These are phyloP conservation scores for Coracias cyanogaster DNA, from an alignment of 2,797 vertebrate species.

Conservation along the genomic window DNA sequence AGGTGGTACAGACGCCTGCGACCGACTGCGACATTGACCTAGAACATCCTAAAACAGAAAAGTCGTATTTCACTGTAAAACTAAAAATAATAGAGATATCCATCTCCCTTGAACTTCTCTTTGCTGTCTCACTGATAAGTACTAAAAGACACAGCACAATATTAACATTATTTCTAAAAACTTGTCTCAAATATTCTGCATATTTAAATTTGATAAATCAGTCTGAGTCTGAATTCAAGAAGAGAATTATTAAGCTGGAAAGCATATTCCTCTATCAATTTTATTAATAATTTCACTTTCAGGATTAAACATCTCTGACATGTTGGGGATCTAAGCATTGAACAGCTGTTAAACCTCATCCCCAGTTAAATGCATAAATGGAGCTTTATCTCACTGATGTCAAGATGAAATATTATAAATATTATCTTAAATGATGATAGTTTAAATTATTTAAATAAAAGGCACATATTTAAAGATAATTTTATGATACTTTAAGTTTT, in stretches of 20 bases:
- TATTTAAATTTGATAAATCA: background rate
- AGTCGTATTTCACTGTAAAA: background rate
- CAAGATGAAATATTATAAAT: background rate
- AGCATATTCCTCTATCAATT: background rate
- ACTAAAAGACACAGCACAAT: background rate
- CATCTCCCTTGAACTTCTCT: background rate
- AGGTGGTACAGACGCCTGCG: too few species aligned
- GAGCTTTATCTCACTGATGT: background rate
- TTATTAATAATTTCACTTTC: background rate
- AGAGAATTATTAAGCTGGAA: background rate
- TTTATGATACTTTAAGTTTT: background rate
- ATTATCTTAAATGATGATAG: background rate
- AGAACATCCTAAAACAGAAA: background rate
- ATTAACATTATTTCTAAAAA: background rate
- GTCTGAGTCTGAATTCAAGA: background rate
- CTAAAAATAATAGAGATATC: background rate
- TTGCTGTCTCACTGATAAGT: background rate
- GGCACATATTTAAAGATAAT: background rate
- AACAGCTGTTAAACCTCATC: background rate
- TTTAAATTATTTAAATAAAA: background rate
- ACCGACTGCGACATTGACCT: too few species aligned
- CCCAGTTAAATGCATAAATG: background rate
- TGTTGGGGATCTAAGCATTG: background rate
- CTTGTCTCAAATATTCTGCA: background rate
- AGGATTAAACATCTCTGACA: background rate